phyloP scores from a whole-genome alignment of 2,888 invertebrate species.

The Luperina nickerlii region DNA sequence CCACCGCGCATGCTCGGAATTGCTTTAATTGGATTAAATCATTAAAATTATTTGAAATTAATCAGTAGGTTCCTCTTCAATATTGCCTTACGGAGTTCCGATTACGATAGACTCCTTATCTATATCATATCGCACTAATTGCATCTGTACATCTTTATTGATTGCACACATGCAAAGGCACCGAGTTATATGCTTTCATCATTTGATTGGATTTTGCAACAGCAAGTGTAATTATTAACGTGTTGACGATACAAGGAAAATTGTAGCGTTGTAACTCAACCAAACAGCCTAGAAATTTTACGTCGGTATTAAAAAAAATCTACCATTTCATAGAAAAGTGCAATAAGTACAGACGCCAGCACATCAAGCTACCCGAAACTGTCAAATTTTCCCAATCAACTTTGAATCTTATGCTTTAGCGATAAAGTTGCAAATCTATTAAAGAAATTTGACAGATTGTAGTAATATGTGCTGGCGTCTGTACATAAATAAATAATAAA shows the following conservation, averaged over 20 bases:
- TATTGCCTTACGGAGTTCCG: slow-evolving; percentile 28
- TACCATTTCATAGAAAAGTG: no score
- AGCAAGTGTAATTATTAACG: background rate
- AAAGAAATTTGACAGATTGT: no score
- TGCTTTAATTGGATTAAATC: slow-evolving; percentile 66
- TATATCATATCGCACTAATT: slow-evolving; percentile 28
- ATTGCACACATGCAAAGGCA: slow-evolving; percentile 17
- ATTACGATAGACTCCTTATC: slow-evolving; percentile 27
- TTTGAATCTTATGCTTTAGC: no score
- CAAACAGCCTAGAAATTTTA: background rate
- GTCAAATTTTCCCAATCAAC: no score
- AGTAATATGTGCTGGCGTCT: no score
- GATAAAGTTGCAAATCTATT: no score
- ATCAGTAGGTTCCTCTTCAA: slow-evolving; percentile 56
- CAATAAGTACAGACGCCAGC: no score
- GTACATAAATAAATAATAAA: no score
- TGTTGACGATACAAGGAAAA: background rate
- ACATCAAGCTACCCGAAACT: no score
- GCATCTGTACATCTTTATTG: slow-evolving; percentile 26
- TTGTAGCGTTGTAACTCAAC: background rate
- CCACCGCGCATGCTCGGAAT: slow-evolving; percentile 56
- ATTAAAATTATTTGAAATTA: slow-evolving; percentile 61
- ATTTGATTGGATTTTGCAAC: background rate
- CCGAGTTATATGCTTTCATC: slow-evolving; percentile 12
- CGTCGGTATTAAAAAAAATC: no score